Conservation (phyloP, 2,888 invertebrate species). For the Geophilus truncorum region DNA sequence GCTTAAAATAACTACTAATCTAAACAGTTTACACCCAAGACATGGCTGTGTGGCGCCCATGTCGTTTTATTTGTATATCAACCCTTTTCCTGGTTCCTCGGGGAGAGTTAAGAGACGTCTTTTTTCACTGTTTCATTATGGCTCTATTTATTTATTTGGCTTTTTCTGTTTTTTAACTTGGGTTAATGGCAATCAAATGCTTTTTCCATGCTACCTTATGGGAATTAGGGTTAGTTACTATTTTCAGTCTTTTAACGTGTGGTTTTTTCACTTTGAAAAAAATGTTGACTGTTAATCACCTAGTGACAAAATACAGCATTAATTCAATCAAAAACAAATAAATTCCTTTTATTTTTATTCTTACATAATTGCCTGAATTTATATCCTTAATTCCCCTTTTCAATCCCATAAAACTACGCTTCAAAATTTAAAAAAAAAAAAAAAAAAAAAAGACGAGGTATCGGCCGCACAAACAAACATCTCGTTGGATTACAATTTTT, state of each 20-base stretch:
- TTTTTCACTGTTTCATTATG: neutral
- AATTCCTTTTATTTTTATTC: too few species aligned
- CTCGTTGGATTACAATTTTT: neutral
- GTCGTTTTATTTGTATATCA: slow-evolving; percentile 5
- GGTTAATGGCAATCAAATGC: neutral
- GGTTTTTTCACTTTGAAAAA: too few species aligned
- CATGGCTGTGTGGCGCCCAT: slow-evolving; percentile 4
- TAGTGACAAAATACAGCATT: too few species aligned
- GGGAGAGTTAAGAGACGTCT: neutral
- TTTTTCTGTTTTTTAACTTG: neutral
- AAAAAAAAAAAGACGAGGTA: neutral
- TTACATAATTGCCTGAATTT: too few species aligned
- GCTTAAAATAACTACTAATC: slow-evolving; percentile 7
- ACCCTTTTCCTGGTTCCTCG: neutral
- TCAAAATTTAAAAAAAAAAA: too few species aligned
- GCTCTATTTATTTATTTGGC: neutral
- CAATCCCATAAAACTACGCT: too few species aligned
- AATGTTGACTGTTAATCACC: too few species aligned
- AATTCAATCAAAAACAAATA: too few species aligned
- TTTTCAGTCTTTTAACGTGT: too few species aligned
- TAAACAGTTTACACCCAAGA: slow-evolving; percentile 16
- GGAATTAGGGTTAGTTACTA: too few species aligned
- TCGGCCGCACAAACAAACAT: neutral
- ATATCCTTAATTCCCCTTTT: too few species aligned
- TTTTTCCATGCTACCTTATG: too few species aligned